Conservation (phyloP, 2,888 invertebrate species). For the Eurois occulta region DNA sequence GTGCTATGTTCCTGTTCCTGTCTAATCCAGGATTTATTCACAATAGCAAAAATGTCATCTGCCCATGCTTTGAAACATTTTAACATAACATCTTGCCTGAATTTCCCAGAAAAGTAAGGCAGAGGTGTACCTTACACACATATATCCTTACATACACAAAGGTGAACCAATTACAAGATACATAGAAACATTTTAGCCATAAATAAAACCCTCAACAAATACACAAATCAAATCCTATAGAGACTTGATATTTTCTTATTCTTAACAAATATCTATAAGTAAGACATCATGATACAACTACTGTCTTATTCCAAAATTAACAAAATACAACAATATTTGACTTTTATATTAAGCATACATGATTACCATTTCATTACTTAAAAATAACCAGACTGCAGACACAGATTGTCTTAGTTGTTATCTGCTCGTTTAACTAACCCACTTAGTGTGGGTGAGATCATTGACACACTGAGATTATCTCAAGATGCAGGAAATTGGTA, state of each 20-base stretch:
- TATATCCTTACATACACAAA: no score
- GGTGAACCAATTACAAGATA: background rate
- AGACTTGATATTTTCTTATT: background rate
- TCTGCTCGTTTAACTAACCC: conserved; percentile 71
- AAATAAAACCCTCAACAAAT: background rate
- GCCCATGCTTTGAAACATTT: background rate
- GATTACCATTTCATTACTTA: background rate
- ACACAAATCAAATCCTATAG: background rate
- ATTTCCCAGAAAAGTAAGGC: background rate
- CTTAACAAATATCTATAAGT: background rate
- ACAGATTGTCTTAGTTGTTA: conserved; percentile 51
- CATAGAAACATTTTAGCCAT: background rate
- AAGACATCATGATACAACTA: background rate
- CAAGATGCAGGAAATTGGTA: conserved; percentile 58
- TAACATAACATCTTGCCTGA: background rate
- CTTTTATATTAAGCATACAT: background rate
- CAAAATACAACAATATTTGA: background rate
- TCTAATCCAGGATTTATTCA: background rate
- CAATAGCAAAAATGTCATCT: background rate
- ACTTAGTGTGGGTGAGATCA: conserved; percentile 72
- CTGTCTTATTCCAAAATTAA: background rate
- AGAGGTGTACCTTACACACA: background rate
- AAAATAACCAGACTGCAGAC: conserved; percentile 44
- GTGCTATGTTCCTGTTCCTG: background rate
- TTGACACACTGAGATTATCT: conserved; percentile 68